Conservation (phyloP, 2,113 vertebrate species). For the Otis tarda region DNA sequence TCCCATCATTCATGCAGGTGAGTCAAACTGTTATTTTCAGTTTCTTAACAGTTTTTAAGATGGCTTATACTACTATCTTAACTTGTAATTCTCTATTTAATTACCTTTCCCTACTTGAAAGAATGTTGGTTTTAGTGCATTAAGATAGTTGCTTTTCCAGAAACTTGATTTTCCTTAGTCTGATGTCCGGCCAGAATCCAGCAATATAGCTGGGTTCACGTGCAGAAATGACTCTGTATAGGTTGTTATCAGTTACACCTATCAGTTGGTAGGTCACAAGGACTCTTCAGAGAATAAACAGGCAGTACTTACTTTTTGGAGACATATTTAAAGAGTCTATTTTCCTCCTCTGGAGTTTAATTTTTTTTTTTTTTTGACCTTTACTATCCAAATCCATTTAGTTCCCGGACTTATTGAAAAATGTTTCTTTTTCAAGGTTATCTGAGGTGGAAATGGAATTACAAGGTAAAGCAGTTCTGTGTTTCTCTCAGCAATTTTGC, state of each 20-base stretch:
- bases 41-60: not conserved
- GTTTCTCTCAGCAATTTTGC: not conserved
- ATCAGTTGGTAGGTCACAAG: not conserved
- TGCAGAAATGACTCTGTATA: not conserved
- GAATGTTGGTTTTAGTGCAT: not conserved
- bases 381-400: not conserved
- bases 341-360: not conserved
- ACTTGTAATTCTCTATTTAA: not conserved
- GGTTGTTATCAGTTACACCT: not conserved
- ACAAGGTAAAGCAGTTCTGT: not conserved
- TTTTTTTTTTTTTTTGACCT: not conserved
- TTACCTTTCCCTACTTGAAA: not conserved
- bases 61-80: not conserved
- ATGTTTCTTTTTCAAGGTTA: not conserved
- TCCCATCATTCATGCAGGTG: not conserved
- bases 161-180: not conserved
- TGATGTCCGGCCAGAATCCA: not conserved
- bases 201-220: not conserved
- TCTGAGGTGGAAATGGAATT: not conserved
- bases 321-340: not conserved
- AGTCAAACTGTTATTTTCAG: not conserved
- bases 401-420: not conserved
- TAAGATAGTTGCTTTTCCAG: not conserved
- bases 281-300: not conserved
- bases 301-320: not conserved